Evolutionary conservation across 2,797 vertebrate genomes (phyloP), one percentile per base, ranked within the genome.

Genomic region (Pseudomugil gertrudae): DNA sequence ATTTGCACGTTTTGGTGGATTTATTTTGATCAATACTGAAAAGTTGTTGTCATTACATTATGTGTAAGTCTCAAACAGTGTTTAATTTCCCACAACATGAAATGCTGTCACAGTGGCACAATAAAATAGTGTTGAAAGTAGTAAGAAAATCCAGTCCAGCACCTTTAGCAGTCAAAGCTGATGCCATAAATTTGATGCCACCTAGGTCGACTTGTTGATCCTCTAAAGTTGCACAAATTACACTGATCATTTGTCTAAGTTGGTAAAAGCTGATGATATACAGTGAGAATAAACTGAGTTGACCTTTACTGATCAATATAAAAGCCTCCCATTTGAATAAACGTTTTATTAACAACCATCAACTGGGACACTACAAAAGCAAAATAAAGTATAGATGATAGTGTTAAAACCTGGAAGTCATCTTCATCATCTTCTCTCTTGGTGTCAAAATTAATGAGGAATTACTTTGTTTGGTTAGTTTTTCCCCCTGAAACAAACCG

Each of bases 381-480:
- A 15, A 35, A 57, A 69, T 52, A 60, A 71, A 9, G 24, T 15
- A 30, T 54, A 21, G 63, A 47, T 23, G 30, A 54, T 0, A 2
- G 32, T 57, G 61, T 21, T 32, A 56, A 50, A 50, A 74, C 35
- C n/a, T 3, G 9, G 54, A 51, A 59, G 23, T 36, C 70, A 60
- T 69, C 54, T 58, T 59, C 52, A 26, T 64, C 55, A 4, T 58
- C 32, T 21, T 27, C 40, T 27, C 40, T 26, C 13, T 21, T 24
- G 14, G 64, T 64, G 58, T 74, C 54, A 80, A 62, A 57, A 55
- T 62, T 26, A 33, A 57, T 7, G 5, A n/a, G 2, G 3, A 7
- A 26, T 1, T 62, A 43, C 63, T 62, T 63, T 53, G 24, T 0
- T 56, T 51, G 13, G 14, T 36, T 36, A 36, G 35, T 36, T 36